Evolutionary conservation across 2,888 invertebrate species (phyloP).

Genomic region (Watsonalla binaria): DNA sequence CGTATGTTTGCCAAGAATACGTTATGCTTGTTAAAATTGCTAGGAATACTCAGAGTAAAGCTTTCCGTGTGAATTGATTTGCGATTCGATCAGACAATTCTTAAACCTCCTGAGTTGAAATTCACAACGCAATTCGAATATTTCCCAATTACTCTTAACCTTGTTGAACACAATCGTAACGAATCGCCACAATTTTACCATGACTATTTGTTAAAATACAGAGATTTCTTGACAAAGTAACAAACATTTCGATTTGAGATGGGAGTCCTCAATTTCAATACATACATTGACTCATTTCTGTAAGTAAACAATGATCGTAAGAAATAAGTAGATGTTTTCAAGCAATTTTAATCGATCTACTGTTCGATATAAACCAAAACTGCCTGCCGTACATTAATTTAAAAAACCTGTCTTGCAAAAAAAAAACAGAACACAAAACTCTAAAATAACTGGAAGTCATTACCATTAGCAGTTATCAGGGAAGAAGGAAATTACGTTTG

Average conservation of each 20-base stretch:
- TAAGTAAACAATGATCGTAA: too few species aligned
- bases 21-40: neutral
- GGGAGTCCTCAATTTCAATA: too few species aligned
- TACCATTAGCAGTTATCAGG: neutral
- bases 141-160: slow-evolving; percentile 34
- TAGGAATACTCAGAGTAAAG: neutral
- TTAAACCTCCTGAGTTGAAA: slow-evolving; percentile 10
- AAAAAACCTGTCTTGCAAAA: too few species aligned
- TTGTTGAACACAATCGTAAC: slow-evolving; percentile 35
- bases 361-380: too few species aligned
- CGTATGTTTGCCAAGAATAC: neutral
- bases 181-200: slow-evolving; percentile 31
- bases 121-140: slow-evolving; percentile 19
- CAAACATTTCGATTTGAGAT: slow-evolving; percentile 6
- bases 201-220: slow-evolving; percentile 23
- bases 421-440: too few species aligned
- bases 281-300: too few species aligned
- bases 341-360: too few species aligned
- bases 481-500: slow-evolving; percentile 2
- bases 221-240: slow-evolving; percentile 1
- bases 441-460: neutral
- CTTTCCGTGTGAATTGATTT: neutral
- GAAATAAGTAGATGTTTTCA: too few species aligned
- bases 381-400: too few species aligned
- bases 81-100: neutral